Evolutionary conservation across 2,888 invertebrate species (phyloP).

Genomic region (Dryocosmus kuriphilus): DNA sequence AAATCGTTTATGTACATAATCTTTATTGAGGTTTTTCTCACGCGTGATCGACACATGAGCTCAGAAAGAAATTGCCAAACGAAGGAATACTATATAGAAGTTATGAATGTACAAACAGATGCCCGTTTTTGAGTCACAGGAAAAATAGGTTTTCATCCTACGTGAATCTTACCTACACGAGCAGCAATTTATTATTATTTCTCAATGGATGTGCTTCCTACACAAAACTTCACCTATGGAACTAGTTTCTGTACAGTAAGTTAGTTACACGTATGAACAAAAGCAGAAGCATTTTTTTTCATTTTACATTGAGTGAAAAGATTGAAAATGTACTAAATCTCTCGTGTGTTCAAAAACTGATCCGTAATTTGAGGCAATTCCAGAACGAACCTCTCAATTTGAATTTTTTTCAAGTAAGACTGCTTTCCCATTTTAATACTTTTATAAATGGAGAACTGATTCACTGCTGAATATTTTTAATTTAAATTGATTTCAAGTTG

Average conservation of each 20-base stretch:
- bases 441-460: not conserved
- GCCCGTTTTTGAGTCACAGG: not conserved
- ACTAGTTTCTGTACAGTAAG: not conserved
- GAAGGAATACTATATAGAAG: not conserved
- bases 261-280: not conserved
- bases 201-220: constrained; percentile 10
- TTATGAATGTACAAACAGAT: not conserved
- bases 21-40: not conserved
- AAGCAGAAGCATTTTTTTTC: no score
- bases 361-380: not conserved
- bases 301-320: not conserved
- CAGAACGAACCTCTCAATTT: not conserved
- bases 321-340: not conserved
- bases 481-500: not conserved
- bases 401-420: not conserved
- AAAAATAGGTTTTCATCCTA: not conserved
- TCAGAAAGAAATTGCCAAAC: not conserved
- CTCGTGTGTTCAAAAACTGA: not conserved
- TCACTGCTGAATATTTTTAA: not conserved
- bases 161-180: not conserved
- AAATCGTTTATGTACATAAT: not conserved
- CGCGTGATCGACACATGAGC: not conserved
- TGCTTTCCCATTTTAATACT: no score
- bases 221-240: not conserved
- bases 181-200: constrained; percentile 1